Conservation (phyloP, 2,797 vertebrate species). For the Anableps anableps region DNA sequence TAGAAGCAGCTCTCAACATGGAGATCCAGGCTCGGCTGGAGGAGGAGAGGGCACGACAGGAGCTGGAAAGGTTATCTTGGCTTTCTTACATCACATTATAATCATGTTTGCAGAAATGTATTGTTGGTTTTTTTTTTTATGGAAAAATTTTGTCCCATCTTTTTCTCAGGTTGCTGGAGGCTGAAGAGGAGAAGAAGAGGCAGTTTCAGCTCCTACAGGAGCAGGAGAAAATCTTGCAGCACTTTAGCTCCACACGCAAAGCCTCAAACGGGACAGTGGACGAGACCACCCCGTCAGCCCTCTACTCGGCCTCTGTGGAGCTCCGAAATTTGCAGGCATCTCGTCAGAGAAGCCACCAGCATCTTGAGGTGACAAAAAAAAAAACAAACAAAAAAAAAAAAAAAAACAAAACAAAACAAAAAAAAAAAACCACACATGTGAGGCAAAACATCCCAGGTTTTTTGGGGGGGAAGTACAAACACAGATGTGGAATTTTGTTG, state of each 20-base stretch:
- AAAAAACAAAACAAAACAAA: too few relatives aligned
- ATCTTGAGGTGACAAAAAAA: conserved; percentile 63
- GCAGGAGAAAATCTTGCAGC: conserved; percentile 61
- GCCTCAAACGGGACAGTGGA: conserved; percentile 5
- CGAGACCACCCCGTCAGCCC: conserved; percentile 52
- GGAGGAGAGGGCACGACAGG: conserved; percentile 79
- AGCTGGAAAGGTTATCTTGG: conserved; percentile 74
- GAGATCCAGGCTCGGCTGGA: conserved; percentile 82
- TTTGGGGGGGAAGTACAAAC: too few relatives aligned
- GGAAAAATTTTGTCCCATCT: neutral
- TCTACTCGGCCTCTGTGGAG: conserved; percentile 76
- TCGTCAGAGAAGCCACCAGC: conserved; percentile 73
- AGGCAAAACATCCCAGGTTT: neutral
- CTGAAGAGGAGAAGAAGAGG: conserved; percentile 79
- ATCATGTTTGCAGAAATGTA: neutral
- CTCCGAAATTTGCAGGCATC: conserved; percentile 72
- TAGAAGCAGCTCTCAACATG: conserved; percentile 79
- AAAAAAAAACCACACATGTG: too few relatives aligned
- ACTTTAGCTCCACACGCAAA: conserved; percentile 40
- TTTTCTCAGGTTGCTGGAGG: conserved; percentile 72
- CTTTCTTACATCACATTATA: neutral
- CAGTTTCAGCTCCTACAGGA: conserved; percentile 76
- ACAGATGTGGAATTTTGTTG: neutral
- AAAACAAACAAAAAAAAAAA: too few relatives aligned
- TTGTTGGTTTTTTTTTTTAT: neutral